Evolutionary conservation across 1,140 invertebrate genomes (phyloP), one percentile per base, ranked within the genome.

Genomic region (Drosophila albomicans): DNA sequence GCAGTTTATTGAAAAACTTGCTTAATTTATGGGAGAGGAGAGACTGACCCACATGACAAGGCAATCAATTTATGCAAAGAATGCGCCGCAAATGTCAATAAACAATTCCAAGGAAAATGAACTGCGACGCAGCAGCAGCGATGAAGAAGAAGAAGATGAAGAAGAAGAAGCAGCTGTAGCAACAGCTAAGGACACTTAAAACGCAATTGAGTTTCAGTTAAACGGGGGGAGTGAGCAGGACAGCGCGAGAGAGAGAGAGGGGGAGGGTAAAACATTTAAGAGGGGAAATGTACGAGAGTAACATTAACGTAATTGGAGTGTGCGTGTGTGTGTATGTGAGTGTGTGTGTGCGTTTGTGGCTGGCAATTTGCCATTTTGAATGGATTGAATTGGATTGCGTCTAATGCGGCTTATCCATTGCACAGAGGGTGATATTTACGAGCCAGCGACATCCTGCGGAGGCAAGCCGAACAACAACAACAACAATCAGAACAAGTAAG

Each of bases 1-100:
- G 82, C 80, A 80, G 69, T 85, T 81, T 89, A 88, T 88, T 89
- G 81, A 89, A 88, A 89, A 88, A 88, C 80, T 85, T 90, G 71
- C 71, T 77, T 75, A 85, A 89, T 85, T 88, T 88, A 87, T 88
- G 81, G 4, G 48, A 25, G 35, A 32, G 35, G 35, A 7, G 8
- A 38, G 7, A 32, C 28, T 64, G 49, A 20, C 10, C 16, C 71
- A 56, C 56, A 52, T 69, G 80, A 71, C 66, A 74, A 49, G 73
- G 69, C 76, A 69, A 82, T 82, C 82, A 89, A 88, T 85, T 88
- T 84, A 69, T 81, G 85, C 84, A 71, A 78, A 76, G 70, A 88
- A 80, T 79, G 82, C 78, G 82, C 78, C 70, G 35, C 81, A 78
- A 72, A 61, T 78, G 84, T 78, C 87, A 79, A 81, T 87, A 91